A percentile compares a stretch with the other conserved stretches of the same genome.
phyloP scores from a whole-genome alignment of 2,113 vertebrate species.

The Edolisoma coerulescens region DNA sequence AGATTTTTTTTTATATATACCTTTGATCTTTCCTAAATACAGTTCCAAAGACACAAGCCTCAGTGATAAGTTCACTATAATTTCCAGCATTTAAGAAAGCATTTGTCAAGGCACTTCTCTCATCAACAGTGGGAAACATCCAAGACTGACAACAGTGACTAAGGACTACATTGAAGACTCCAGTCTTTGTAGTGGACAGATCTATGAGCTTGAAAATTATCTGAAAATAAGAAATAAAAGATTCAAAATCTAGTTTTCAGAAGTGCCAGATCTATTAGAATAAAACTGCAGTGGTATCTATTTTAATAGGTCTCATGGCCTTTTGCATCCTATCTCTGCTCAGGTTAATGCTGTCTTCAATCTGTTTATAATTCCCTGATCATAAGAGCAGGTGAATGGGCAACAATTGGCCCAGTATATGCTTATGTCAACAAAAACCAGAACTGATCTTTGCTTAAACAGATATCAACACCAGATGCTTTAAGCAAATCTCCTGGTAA shows the following conservation, averaged over 20 bases:
- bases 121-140: conserved; percentile 62
- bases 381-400: not conserved
- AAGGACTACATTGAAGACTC: conserved; percentile 86
- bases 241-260: not conserved
- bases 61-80: conserved; percentile 79
- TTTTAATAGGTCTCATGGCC: not conserved
- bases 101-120: not conserved
- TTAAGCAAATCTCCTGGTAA: not conserved
- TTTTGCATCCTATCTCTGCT: not conserved
- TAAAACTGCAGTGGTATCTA: not conserved
- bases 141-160: conserved; percentile 86
- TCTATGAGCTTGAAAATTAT: conserved; percentile 82
- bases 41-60: conserved; percentile 88
- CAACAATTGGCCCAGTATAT: not conserved
- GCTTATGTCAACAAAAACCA: not conserved
- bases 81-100: conserved; percentile 74
- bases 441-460: not conserved
- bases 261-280: not conserved
- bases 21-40: conserved; percentile 92
- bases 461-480: not conserved
- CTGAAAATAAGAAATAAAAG: conserved; percentile 66
- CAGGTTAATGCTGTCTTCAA: not conserved
- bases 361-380: not conserved
- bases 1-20: conserved; percentile 69
- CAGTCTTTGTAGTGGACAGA: conserved; percentile 85